Evolutionary conservation across 2,113 vertebrate genomes (phyloP), one percentile per base, ranked within the genome.

Genomic region (Paralichthys olivaceus): DNA sequence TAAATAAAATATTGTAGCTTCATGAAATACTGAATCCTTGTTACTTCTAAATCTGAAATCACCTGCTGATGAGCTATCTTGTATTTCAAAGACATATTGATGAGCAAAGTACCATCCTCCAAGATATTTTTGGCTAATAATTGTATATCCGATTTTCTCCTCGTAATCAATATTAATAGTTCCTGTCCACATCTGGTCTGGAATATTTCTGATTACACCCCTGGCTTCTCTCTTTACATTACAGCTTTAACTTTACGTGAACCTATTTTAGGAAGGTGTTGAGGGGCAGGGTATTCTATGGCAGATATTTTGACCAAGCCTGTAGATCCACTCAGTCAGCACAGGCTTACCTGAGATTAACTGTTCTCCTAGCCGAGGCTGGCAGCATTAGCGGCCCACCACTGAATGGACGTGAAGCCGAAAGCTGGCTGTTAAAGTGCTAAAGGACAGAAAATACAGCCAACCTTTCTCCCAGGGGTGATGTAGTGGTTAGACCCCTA

Each of bases 341-440:
- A 78, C 76, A 32, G 91, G 90, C 89, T 93, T 93, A 92, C 91
- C 90, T 93, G 90, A 93, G 93, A 94, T 93, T 92, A 94, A 91
- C 87, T 94, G 93, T 94, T 87, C 92, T 92, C 83, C 86, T 83
- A 61, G 84, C 77, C 71, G 73, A 89, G 80, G 80, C 85, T 86
- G 83, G 87, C 80, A 83, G 90, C 83, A 87, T 91, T 90, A 92
- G 81, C 67, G 20, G 79, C 79, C 89, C 77, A 81, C 68, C 62
- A 19, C 71, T 85, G 88, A 91, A 88, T 87, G 78, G 84, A 88
- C 28, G n/a, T 76, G 59, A 79, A 81, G 85, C 84, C 55, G 23
- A 88, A 90, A 91, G 85, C 90, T 87, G 84, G 66, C 81, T 87
- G 77, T 86, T 82, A 82, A 86, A 75, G 79, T 81, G 78, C 80